Base-by-base conservation (phyloP, 2,888 invertebrate species). In the Phlogophora meticulosa region DNA sequence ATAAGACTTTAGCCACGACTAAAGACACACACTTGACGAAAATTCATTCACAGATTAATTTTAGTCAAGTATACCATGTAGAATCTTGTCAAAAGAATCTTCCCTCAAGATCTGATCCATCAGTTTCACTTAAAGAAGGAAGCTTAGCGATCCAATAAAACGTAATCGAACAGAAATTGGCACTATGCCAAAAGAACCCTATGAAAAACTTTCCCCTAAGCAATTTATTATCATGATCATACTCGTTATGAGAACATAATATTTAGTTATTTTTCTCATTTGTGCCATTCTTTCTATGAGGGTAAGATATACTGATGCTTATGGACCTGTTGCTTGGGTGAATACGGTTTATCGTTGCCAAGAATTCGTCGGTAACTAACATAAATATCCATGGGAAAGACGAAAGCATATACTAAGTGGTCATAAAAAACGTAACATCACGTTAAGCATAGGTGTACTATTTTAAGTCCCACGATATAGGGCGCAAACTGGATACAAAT, bases 221-320 rank as follows among this genome's bases (percentile, higher is more conserved):
- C 56, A 7, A 70, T 76, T 42, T 45, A 58, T 76, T 76, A 52
- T 52, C 48, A 51, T 34, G 59, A 76, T 52, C 49, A 42, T 22
- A 38, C 46, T 67, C 22, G 11, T 28, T 66, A 55, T 38, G 17
- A 69, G 36, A 69, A 17, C 55, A 46, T 57, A 45, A 45, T 4
- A n/a, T 17, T 74, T 17, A 24, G 43, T 76, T 56, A 0, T 45
- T n/a, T 45, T 52, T 40, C 58, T 28, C 58, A 43, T 70, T 56
- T 70, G 5, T 49, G 56, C 15, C 43, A 40, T 28, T 43, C 15
- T 76, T 55, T n/a, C 10, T 11, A 7, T 45, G 10, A 40, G 11
- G 20, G 15, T 38, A 28, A 51, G 51, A 70, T 70, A 15, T 15
- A 70, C 49, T n/a, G 22, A n/a, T 52, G 42, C n/a, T 42, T 15